Conservation (phyloP, 2,888 invertebrate genomes). For the Heliothis peltigera region DNA sequence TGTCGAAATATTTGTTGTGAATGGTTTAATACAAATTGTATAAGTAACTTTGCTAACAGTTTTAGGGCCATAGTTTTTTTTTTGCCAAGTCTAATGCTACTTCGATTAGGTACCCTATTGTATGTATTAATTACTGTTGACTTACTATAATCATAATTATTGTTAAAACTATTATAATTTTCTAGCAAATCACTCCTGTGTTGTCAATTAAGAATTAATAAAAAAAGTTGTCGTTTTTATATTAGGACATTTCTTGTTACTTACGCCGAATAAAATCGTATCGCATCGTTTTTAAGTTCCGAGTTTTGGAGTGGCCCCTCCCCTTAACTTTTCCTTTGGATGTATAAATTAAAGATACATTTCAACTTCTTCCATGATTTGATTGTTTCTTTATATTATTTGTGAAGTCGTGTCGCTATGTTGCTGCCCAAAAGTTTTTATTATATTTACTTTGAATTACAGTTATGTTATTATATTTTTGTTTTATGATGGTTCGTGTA, state of each 20-base stretch:
- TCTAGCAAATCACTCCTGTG: too few relatives aligned
- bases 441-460: slow-evolving; percentile 29
- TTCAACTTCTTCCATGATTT: slow-evolving; percentile 59
- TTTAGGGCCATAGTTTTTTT: too few relatives aligned
- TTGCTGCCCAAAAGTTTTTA: slow-evolving; percentile 20
- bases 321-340: slow-evolving; percentile 66
- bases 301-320: slow-evolving; percentile 68
- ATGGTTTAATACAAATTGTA: too few relatives aligned
- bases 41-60: too few relatives aligned
- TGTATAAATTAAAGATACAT: slow-evolving; percentile 67
- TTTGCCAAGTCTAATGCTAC: too few relatives aligned
- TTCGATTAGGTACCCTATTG: too few relatives aligned
- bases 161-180: too few relatives aligned
- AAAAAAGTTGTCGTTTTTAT: neutral
- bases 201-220: too few relatives aligned
- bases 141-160: too few relatives aligned
- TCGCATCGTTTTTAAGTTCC: slow-evolving; percentile 65
- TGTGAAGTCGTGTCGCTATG: slow-evolving; percentile 42
- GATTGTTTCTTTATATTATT: slow-evolving; percentile 54
- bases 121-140: too few relatives aligned
- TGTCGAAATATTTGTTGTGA: too few relatives aligned
- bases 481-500: neutral
- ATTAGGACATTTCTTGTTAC: slow-evolving; percentile 22
- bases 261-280: slow-evolving; percentile 48
- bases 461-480: slow-evolving; percentile 10